These are phyloP conservation scores for Chionodraco myersi DNA, from an alignment of 2,113 vertebrate species.

Conservation along the genomic window DNA sequence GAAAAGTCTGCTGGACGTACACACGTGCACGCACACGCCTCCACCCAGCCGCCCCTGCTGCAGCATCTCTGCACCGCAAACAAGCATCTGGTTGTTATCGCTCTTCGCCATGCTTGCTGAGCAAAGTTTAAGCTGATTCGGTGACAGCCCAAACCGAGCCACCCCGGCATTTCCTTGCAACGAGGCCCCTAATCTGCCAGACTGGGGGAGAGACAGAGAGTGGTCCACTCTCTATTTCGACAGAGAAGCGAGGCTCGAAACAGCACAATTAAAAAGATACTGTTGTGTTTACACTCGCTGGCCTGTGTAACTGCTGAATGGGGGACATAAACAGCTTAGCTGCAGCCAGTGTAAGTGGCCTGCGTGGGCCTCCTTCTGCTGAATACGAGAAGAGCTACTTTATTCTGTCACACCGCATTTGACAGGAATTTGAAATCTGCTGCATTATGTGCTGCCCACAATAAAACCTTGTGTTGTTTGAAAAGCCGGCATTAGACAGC, in stretches of 20 bases:
- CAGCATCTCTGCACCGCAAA: slow-evolving; percentile 75
- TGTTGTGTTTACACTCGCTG: slow-evolving; percentile 85
- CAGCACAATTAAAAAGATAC: slow-evolving; percentile 86
- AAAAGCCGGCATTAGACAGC: slow-evolving; percentile 83
- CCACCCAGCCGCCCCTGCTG: slow-evolving; percentile 49
- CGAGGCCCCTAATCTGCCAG: slow-evolving; percentile 81
- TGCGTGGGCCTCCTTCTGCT: slow-evolving; percentile 62
- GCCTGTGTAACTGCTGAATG: slow-evolving; percentile 85
- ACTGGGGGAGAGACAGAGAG: slow-evolving; percentile 69
- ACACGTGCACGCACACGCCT: slow-evolving; percentile 40
- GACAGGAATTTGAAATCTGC: slow-evolving; percentile 84
- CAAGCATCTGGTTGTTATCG: slow-evolving; percentile 81
- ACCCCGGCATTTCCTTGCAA: slow-evolving; percentile 79
- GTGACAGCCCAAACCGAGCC: slow-evolving; percentile 81
- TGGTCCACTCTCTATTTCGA: slow-evolving; percentile 79
- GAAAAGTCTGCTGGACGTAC: slow-evolving; percentile 66
- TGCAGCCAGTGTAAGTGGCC: slow-evolving; percentile 80
- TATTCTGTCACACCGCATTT: slow-evolving; percentile 79
- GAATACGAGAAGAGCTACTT: slow-evolving; percentile 70
- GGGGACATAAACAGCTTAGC: slow-evolving; percentile 86
- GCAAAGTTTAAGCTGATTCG: slow-evolving; percentile 88
- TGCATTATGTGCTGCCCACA: slow-evolving; percentile 77
- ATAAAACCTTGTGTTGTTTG: slow-evolving; percentile 83
- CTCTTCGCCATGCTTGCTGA: slow-evolving; percentile 79
- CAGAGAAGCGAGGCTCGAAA: slow-evolving; percentile 80